phyloP scores from a whole-genome alignment of 2,888 invertebrate species.

The Isoperla grammatica region DNA sequence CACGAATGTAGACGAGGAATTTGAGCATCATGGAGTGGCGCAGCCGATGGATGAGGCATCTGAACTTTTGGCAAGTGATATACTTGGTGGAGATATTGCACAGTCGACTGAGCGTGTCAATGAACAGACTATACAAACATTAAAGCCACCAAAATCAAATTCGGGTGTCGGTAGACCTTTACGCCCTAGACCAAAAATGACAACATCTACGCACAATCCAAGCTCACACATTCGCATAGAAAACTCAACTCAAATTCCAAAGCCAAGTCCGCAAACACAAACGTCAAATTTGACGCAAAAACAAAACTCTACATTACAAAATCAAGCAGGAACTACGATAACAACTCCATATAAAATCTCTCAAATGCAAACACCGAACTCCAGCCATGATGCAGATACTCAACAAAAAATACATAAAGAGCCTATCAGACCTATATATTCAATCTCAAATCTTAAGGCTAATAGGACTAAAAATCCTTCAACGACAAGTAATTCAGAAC shows the following conservation, averaged over 20 bases:
- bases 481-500: no score
- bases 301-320: background rate
- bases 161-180: conserved; percentile 67
- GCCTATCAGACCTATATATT: background rate
- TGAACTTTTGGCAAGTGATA: background rate
- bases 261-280: background rate
- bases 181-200: conserved; percentile 55
- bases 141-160: conserved; percentile 74
- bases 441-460: background rate
- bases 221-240: background rate
- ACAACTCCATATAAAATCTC: background rate
- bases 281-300: background rate
- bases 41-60: background rate
- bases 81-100: background rate
- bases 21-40: conserved; percentile 10
- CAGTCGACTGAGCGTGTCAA: background rate
- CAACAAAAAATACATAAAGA: no score
- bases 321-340: background rate
- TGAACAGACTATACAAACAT: conserved; percentile 42
- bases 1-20: background rate
- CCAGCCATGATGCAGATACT: no score
- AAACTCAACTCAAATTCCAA: conserved; percentile 1
- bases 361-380: background rate
- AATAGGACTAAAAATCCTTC: background rate
- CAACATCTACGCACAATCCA: background rate